phyloP scores from a whole-genome alignment of 2,888 invertebrate genomes.

The Eilema sororculum region DNA sequence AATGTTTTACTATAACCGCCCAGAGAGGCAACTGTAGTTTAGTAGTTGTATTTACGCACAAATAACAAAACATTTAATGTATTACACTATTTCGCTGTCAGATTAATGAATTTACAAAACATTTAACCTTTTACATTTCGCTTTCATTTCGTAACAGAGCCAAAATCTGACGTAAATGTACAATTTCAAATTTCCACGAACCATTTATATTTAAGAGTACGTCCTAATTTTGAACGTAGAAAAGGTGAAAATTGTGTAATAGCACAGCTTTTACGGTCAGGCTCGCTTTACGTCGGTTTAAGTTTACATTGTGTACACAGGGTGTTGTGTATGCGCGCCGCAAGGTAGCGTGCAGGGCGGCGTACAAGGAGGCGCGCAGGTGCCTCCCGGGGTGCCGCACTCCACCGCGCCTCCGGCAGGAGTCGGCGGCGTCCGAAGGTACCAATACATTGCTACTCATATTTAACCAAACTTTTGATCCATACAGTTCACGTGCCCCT shows the following conservation, averaged over 20 bases:
- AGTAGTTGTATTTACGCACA: not conserved
- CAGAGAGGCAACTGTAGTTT: not conserved
- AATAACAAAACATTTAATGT: no score
- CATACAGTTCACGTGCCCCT: conserved; percentile 13
- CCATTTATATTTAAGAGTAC: conserved; percentile 13
- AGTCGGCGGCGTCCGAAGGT: conserved; percentile 88
- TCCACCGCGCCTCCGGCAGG: conserved; percentile 85
- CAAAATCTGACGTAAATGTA: conserved; percentile 11
- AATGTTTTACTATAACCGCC: not conserved
- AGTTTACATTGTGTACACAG: conserved; percentile 62
- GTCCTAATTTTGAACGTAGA: conserved; percentile 11
- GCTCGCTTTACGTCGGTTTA: conserved; percentile 36
- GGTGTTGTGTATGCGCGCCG: conserved; percentile 87
- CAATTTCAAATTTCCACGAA: conserved; percentile 7
- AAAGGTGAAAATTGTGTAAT: conserved; percentile 23
- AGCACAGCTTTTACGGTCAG: conserved; percentile 18
- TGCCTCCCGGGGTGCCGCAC: conserved; percentile 82
- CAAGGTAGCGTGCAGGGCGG: conserved; percentile 87
- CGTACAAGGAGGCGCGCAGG: conserved; percentile 84
- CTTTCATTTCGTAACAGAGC: conserved; percentile 13
- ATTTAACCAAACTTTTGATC: conserved; percentile 21
- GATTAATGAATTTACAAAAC: conserved; percentile 14
- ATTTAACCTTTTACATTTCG: conserved; percentile 2
- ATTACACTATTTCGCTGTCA: not conserved
- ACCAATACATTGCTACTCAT: conserved; percentile 44